phyloP scores from a whole-genome alignment of 2,888 invertebrate species.

The Rotaria magnacalcarata region DNA sequence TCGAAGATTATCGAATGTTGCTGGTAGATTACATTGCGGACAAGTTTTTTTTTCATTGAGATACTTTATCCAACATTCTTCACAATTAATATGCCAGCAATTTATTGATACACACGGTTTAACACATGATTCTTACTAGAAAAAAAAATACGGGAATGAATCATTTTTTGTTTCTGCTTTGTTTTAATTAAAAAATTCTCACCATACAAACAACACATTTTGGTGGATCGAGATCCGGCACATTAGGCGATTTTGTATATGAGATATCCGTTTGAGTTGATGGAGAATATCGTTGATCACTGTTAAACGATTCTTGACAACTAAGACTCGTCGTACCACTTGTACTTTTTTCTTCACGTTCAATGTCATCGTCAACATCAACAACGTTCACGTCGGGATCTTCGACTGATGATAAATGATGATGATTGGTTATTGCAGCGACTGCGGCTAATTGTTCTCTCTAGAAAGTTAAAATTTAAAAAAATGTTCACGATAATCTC shows the following conservation, averaged over 20 bases:
- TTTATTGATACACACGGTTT: not conserved
- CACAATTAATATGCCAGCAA: constrained; percentile 17
- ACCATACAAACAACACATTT: constrained; percentile 36
- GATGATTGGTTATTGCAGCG: constrained; percentile 26
- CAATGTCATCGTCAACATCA: not conserved
- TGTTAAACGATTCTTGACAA: constrained; percentile 37
- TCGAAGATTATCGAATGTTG: not conserved
- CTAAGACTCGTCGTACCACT: not conserved
- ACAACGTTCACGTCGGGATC: constrained; percentile 23
- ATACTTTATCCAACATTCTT: constrained; percentile 11
- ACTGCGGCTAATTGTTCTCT: constrained; percentile 34
- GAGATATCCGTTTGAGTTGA: constrained; percentile 2
- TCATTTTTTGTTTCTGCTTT: no score
- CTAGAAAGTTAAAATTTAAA: not conserved
- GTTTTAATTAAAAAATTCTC: not conserved
- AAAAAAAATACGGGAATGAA: not conserved
- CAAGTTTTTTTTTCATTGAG: not conserved
- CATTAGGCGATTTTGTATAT: not conserved
- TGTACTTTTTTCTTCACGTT: not conserved
- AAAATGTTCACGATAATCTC: not conserved
- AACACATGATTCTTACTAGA: constrained; percentile 7
- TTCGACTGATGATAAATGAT: not conserved
- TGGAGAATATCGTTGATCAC: constrained; percentile 28
- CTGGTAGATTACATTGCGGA: not conserved
- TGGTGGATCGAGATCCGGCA: constrained; percentile 1